Percentiles rank a stretch among this genome's conserved stretches.
Evolutionary conservation across 1,140 invertebrate genomes (phyloP).

Genomic region (Meloidogyne exigua): DNA sequence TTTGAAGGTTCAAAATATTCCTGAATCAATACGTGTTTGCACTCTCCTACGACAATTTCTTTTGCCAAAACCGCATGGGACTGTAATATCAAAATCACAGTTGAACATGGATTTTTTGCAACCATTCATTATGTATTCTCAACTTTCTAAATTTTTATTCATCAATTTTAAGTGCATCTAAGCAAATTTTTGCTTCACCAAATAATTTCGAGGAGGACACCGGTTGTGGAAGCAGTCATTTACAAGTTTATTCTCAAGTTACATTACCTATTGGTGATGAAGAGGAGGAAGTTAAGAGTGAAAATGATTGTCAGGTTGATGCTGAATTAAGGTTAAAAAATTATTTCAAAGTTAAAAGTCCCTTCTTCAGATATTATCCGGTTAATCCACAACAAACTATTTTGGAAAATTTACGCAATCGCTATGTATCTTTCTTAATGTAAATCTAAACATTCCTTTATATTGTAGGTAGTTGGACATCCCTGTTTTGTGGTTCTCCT

Average conservation of each 20-base stretch:
- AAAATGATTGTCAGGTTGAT: conserved; percentile 8
- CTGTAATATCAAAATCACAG: conserved; percentile 27
- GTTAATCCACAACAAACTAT: conserved; percentile 21
- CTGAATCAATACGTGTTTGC: conserved; percentile 34
- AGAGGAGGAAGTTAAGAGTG: background rate
- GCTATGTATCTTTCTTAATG: background rate
- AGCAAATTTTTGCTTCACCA: background rate
- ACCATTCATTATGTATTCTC: conserved; percentile 33
- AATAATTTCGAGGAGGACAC: background rate
- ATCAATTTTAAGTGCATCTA: background rate
- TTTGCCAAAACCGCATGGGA: conserved; percentile 26
- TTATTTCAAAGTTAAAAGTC: background rate
- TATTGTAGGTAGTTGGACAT: conserved; percentile 12
- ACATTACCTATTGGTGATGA: background rate
- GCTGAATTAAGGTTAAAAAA: background rate
- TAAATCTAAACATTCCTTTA: background rate
- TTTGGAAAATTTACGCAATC: conserved; percentile 27
- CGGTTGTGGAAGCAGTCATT: background rate
- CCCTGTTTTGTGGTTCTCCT: conserved; percentile 22
- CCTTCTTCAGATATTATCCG: conserved; percentile 16
- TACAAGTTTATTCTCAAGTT: conserved; percentile 9
- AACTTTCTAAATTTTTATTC: background rate
- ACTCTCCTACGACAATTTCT: conserved; percentile 45
- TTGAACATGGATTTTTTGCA: conserved; percentile 27
- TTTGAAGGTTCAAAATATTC: conserved; percentile 33